A percentile compares a stretch with the other conserved stretches of the same genome.
Conservation (phyloP, 2,113 vertebrate species). For the Stegostoma tigrinum region DNA sequence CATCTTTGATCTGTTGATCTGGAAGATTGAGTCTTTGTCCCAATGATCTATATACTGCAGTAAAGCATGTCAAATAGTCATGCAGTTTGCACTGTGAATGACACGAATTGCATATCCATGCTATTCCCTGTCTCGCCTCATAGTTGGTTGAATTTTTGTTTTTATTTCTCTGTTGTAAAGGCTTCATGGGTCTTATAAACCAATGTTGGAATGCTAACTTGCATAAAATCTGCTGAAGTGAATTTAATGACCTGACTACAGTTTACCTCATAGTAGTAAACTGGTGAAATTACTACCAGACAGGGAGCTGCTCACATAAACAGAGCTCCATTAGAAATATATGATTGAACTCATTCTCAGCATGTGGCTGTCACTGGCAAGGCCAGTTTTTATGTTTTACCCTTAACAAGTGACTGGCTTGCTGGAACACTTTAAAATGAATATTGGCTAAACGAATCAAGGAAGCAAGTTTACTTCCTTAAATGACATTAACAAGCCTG, state of each 20-base stretch:
- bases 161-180: neutral
- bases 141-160: neutral
- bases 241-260: slow-evolving; percentile 5
- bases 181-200: neutral
- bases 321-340: neutral
- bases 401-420: neutral
- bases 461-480: neutral
- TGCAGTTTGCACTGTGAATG: neutral
- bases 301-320: neutral
- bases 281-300: slow-evolving; percentile 13
- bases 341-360: neutral
- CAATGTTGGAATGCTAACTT: neutral
- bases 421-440: neutral
- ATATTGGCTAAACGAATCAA: neutral
- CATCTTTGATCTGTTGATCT: neutral
- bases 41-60: neutral
- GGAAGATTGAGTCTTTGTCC: neutral
- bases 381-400: neutral
- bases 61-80: neutral
- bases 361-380: neutral
- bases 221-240: neutral
- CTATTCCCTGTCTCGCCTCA: neutral
- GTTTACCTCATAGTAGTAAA: neutral
- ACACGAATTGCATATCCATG: neutral
- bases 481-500: neutral